Percentiles rank a stretch among this genome's conserved stretches.
Conservation (phyloP, 2,888 invertebrate species). For the Heliothis peltigera region DNA sequence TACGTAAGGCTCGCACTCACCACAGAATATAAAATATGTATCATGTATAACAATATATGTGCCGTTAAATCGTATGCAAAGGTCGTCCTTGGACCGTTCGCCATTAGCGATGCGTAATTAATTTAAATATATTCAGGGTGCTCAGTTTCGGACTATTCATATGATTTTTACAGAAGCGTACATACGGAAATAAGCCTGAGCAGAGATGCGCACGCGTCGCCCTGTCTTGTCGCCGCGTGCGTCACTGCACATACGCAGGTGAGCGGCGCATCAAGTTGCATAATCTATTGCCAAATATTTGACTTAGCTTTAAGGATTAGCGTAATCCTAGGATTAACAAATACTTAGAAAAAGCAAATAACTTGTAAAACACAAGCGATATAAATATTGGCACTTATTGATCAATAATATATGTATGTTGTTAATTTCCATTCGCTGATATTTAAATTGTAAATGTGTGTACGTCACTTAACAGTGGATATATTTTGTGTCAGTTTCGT, state of each 20-base stretch:
- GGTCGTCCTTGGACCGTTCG: slow-evolving; percentile 84
- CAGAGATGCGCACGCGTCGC: slow-evolving; percentile 60
- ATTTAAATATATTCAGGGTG: slow-evolving; percentile 84
- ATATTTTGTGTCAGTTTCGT: slow-evolving; percentile 10
- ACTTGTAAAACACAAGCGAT: background rate
- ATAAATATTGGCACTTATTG: slow-evolving; percentile 5
- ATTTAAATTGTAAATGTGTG: slow-evolving; percentile 49
- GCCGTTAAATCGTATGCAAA: slow-evolving; percentile 83
- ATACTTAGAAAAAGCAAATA: background rate
- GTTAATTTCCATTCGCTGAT: slow-evolving; percentile 7
- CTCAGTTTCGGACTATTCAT: slow-evolving; percentile 81
- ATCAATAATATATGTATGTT: background rate
- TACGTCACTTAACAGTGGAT: slow-evolving; percentile 24
- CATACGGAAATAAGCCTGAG: slow-evolving; percentile 77
- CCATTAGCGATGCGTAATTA: slow-evolving; percentile 80
- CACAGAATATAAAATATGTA: slow-evolving; percentile 60
- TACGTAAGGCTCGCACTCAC: slow-evolving; percentile 31
- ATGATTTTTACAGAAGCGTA: slow-evolving; percentile 78
- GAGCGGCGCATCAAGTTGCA: background rate
- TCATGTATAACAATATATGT: slow-evolving; percentile 69
- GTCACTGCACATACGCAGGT: background rate
- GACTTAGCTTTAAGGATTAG: background rate
- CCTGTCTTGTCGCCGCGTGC: background rate
- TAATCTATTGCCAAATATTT: slow-evolving; percentile 1
- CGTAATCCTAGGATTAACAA: background rate